Evolutionary conservation across 2,888 invertebrate species (phyloP).

Genomic region (Synanthedon vespiformis): DNA sequence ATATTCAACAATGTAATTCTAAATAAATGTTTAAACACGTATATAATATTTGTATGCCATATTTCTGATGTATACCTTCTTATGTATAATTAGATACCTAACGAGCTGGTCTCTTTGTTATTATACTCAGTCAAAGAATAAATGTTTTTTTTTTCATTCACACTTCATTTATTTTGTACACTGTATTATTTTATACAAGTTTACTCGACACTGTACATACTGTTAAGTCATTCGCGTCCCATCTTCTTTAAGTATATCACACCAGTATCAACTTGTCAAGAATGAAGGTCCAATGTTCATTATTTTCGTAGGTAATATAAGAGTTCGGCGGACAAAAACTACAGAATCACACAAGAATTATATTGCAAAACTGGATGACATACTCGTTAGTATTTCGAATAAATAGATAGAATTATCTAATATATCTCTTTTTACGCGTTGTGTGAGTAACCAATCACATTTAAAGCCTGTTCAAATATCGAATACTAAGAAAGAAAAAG

Average conservation of each 20-base stretch:
- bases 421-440: no score
- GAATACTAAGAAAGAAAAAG: no score
- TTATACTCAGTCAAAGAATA: constrained; percentile 53
- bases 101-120: constrained; percentile 65
- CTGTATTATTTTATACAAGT: neutral
- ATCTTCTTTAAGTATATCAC: constrained; percentile 23
- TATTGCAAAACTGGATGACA: no score
- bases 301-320: constrained; percentile 57
- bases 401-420: no score
- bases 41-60: constrained; percentile 59
- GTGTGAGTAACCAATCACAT: no score
- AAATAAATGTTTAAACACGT: constrained; percentile 28
- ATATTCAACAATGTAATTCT: constrained; percentile 5
- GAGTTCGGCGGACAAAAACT: constrained; percentile 33
- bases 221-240: constrained; percentile 27
- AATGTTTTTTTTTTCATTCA: constrained; percentile 33
- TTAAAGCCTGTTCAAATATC: no score
- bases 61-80: constrained; percentile 20
- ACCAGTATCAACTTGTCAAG: constrained; percentile 41
- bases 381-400: no score
- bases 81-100: constrained; percentile 11
- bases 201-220: constrained; percentile 4
- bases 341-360: no score
- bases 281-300: constrained; percentile 55
- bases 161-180: constrained; percentile 29